Conservation (phyloP, 1,140 invertebrate species). For the Drosophila triauraria region DNA sequence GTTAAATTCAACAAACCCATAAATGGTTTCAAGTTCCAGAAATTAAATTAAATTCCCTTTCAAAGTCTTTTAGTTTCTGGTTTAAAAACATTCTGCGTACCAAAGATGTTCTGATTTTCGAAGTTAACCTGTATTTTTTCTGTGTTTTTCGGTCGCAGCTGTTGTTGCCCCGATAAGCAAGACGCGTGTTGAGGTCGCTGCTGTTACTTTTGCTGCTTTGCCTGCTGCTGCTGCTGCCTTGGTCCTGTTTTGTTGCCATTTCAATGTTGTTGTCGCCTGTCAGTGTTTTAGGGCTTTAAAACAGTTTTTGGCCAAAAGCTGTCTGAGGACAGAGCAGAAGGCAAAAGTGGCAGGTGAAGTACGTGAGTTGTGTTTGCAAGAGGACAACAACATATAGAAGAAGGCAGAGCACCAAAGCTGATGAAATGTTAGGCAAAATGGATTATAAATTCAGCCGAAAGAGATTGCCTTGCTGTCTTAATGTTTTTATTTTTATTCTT, state of each 20-base stretch:
- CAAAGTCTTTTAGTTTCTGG: background rate
- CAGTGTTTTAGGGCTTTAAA: conserved; percentile 55
- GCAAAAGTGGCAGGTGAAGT: conserved; percentile 61
- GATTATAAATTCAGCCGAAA: conserved; percentile 50
- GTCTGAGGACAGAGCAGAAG: conserved; percentile 48
- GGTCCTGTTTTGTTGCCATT: conserved; percentile 24
- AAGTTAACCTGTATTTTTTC: conserved; percentile 7
- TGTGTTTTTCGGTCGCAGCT: conserved; percentile 52
- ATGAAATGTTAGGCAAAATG: conserved; percentile 51
- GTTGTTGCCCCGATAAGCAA: conserved; percentile 71
- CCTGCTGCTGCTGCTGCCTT: background rate
- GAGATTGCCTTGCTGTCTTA: conserved; percentile 32
- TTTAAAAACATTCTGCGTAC: background rate
- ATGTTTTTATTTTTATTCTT: background rate
- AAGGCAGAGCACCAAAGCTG: conserved; percentile 19
- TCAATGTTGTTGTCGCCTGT: conserved; percentile 55
- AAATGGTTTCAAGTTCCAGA: too few species aligned
- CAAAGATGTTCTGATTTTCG: background rate
- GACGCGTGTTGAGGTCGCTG: conserved; percentile 58
- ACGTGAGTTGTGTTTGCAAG: conserved; percentile 54
- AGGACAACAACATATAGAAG: conserved; percentile 10
- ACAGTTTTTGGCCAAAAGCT: conserved; percentile 45
- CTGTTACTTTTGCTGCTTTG: background rate
- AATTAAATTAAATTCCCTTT: background rate
- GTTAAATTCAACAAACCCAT: too few species aligned